Percentiles rank a stretch among this genome's conserved stretches.
Conservation (phyloP, 2,113 vertebrate species). For the Oryzias melastigma region DNA sequence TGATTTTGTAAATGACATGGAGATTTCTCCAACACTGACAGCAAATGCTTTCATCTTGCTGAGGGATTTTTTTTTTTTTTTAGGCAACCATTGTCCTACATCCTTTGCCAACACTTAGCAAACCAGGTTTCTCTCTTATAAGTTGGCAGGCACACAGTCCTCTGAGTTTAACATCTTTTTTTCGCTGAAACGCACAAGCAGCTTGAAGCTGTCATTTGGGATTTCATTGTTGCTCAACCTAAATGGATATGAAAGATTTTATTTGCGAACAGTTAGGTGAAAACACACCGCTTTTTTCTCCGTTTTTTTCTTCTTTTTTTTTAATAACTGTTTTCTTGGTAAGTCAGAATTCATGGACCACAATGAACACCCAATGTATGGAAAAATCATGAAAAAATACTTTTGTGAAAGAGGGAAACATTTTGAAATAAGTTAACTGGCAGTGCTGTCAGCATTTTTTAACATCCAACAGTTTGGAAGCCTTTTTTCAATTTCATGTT, state of each 20-base stretch:
- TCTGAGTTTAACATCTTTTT: background rate
- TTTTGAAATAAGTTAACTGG: too few relatives aligned
- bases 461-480: background rate
- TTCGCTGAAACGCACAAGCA: background rate
- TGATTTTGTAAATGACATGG: background rate
- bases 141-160: background rate
- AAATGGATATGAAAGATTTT: background rate
- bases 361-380: background rate
- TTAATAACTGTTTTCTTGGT: too few relatives aligned
- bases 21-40: background rate
- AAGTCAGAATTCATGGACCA: background rate
- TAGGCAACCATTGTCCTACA: background rate
- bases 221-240: background rate
- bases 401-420: too few relatives aligned
- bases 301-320: too few relatives aligned
- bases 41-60: background rate
- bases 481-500: conserved; percentile 1
- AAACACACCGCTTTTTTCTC: background rate
- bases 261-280: background rate
- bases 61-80: background rate
- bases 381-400: background rate
- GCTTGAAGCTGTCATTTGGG: background rate
- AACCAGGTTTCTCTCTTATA: background rate
- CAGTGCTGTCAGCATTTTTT: background rate
- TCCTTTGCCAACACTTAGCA: background rate